Base-by-base conservation (phyloP, 1,140 invertebrate species). In the Prorops nasuta region DNA sequence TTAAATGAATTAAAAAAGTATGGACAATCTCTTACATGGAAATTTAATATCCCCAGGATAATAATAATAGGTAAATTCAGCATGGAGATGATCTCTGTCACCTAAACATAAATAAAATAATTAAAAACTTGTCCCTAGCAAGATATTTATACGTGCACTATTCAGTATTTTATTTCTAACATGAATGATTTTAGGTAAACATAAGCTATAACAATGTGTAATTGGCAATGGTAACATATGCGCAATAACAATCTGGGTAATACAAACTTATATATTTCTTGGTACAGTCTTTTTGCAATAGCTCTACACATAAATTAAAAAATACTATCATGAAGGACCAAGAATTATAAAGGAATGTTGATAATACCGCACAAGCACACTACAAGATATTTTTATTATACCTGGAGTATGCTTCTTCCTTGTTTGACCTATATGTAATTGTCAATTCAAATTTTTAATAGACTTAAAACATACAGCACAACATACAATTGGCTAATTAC, bases 11-110 rank as follows among this genome's bases (percentile, higher is more conserved):
- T n/a, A 16, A 50, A 37, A 47, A 48, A 41, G 28, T 21, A 41
- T 35, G 18, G 16, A 53, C 44, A 43, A 46, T 40, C 54, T 78
- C 84, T 84, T 80, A 96, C 94, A 80, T 74, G 94, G 94, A 82
- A 95, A 96, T 55, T 88, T 86, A 35, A 91, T 85, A 66, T 94
- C 92, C 38, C 92, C 93, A 9, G 95, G 94, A 80, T 97, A 98
- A 74, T 96, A 98, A 77, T 96, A 99, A 65, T 94, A 92, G 1
- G 94, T 96, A 61, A 96, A 92, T 69, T 98, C 96, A 2, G 95
- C 86, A 77, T 98, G 96, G 22, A 98, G 66, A 37, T 84, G 81
- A 61, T 87, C 89, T 71, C 91, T 87, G 73, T 97, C 94, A 46
- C 92, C 93, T 83, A 53, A 71, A 82, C 72, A 65, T 57, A 64